Base-by-base conservation (phyloP, 1,140 invertebrate species). In the Andricus grossulariae region DNA sequence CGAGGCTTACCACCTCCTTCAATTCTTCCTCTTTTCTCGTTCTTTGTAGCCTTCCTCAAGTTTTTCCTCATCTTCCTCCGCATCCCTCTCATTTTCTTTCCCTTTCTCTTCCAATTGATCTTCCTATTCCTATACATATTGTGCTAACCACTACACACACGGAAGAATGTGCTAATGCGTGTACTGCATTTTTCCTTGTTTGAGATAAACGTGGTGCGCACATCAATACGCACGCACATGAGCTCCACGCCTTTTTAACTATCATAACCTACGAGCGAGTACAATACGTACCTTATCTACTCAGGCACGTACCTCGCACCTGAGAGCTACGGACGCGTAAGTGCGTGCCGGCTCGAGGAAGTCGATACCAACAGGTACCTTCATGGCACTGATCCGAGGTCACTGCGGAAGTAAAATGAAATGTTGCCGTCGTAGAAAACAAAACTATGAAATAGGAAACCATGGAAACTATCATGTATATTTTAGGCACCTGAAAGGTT, bases 401-500 rank as follows among this genome's bases (percentile, higher is more conserved):
- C 78, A 73, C 15, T n/a, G 71, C 78, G 19, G 49, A 15, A 25
- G 71, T 76, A 76, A 71, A 32, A 72, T 60, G 71, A 74, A 70
- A 15, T 21, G 21, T 79, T 76, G 49, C 19, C 55, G 55, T 77
- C n/a, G 12, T 50, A 50, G 54, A 45, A 60, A 39, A 25, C 49
- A 72, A 73, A 55, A 45, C 75, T 72, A 76, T 50, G 49, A 79
- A 85, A 82, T 82, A 81, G 81, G 79, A 73, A 54, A 25, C 73
- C 78, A 79, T 74, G 80, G 71, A 72, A 54, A 18, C 50, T 71
- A 57, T 21, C 7, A 21, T 57, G 2, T 25, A 21, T 25, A 11
- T 25, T 57, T 11, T 25, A 21, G n/a, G 19, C 3, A 25, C 11
- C 11, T 13, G 25, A 57, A 57, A 57, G 19, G 19, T 57, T 32